Conservation (phyloP, 2,888 invertebrate genomes). For the Philhelius pedissequus region DNA sequence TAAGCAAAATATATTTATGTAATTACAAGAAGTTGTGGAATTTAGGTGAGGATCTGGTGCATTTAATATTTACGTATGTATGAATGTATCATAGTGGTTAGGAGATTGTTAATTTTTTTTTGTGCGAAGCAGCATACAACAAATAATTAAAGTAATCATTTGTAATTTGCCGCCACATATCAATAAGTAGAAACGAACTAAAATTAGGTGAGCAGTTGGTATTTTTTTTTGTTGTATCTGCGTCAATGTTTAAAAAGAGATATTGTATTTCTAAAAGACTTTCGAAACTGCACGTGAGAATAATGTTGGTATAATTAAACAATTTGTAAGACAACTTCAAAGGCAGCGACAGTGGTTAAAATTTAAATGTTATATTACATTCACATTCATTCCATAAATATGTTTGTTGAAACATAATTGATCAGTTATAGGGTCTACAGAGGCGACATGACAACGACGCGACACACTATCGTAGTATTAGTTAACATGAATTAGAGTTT, state of each 20-base stretch:
- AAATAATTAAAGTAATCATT: constrained; percentile 58
- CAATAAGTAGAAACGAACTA: constrained; percentile 11
- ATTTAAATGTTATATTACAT: no score
- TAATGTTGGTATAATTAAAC: not conserved
- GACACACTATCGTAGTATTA: no score
- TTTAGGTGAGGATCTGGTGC: not conserved
- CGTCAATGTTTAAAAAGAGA: not conserved
- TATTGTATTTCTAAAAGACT: not conserved
- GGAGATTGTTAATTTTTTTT: constrained; percentile 34
- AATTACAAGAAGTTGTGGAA: not conserved
- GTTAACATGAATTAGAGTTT: no score
- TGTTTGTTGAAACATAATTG: no score
- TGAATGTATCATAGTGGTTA: not conserved
- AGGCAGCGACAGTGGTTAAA: not conserved
- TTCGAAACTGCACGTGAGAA: constrained; percentile 7
- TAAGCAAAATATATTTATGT: not conserved
- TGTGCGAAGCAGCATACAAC: not conserved
- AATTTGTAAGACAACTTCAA: not conserved
- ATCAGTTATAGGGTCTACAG: no score
- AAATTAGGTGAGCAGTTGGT: constrained; percentile 26
- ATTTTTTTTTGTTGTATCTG: not conserved
- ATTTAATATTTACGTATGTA: no score
- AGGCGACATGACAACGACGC: no score
- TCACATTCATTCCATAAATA: no score
- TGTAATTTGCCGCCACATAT: constrained; percentile 58